These are phyloP conservation scores for Mythimna albipuncta DNA, from an alignment of 2,888 invertebrate genomes.

Conservation along the genomic window DNA sequence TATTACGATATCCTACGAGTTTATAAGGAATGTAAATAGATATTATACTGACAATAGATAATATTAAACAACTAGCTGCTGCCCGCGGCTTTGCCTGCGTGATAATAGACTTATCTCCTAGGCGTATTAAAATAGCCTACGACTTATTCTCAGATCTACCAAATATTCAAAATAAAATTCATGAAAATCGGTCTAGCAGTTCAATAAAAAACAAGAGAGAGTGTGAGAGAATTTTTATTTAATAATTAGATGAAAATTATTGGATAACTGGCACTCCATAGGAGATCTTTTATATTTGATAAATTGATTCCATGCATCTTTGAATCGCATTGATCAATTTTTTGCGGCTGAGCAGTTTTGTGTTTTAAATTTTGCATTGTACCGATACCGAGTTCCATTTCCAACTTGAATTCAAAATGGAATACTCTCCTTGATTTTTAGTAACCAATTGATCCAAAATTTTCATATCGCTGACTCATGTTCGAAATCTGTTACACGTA, in stretches of 20 bases:
- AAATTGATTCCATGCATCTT: slow-evolving; percentile 1
- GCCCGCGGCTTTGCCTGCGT: too few relatives aligned
- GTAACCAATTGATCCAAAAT: not conserved
- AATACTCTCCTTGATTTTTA: slow-evolving; percentile 5
- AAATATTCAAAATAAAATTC: too few relatives aligned
- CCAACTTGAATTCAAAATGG: not conserved
- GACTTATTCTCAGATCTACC: too few relatives aligned
- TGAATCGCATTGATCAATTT: not conserved
- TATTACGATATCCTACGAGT: slow-evolving; percentile 42
- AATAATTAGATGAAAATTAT: not conserved
- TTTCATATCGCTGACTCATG: slow-evolving; percentile 39
- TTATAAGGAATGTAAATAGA: slow-evolving; percentile 31
- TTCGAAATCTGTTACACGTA: slow-evolving; percentile 21
- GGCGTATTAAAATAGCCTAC: too few relatives aligned
- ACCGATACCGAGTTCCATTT: not conserved
- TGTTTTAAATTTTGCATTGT: not conserved
- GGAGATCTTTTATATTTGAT: not conserved
- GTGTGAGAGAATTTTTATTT: too few relatives aligned
- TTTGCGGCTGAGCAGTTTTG: not conserved
- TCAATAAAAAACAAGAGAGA: too few relatives aligned
- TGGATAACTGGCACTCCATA: not conserved
- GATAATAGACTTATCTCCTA: too few relatives aligned
- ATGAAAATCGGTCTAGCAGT: too few relatives aligned
- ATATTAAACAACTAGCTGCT: not conserved
- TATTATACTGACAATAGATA: slow-evolving; percentile 14